Percentiles rank a stretch among this genome's conserved stretches.
phyloP scores from a whole-genome alignment of 2,888 invertebrate genomes.

The Chrysodeixis includens region DNA sequence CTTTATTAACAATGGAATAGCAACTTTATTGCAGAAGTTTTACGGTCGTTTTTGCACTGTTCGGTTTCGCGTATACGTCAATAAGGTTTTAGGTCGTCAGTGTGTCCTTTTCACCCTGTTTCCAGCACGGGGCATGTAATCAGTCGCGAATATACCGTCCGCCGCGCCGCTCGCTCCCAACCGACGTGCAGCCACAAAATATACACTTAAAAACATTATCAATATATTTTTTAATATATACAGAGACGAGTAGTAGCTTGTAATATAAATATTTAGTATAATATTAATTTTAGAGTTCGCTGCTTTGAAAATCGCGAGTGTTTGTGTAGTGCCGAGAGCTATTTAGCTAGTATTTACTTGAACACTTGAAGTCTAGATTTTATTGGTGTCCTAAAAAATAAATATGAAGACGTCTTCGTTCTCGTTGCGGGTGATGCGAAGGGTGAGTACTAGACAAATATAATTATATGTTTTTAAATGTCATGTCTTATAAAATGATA shows the following conservation, averaged over 20 bases:
- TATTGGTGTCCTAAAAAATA: conserved; percentile 70
- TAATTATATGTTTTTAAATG: conserved; percentile 21
- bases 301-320: conserved; percentile 56
- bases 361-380: conserved; percentile 49
- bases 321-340: conserved; percentile 52
- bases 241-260: conserved; percentile 34
- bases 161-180: conserved; percentile 74
- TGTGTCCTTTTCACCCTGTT: conserved; percentile 87
- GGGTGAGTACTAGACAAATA: conserved; percentile 90
- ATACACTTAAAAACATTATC: conserved; percentile 56
- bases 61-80: conserved; percentile 61
- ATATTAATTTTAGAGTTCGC: neutral
- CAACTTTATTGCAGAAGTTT: neutral
- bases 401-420: conserved; percentile 94
- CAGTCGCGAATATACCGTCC: conserved; percentile 87
- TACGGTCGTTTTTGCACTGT: conserved; percentile 56
- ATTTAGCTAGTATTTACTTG: conserved; percentile 11
- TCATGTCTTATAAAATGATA: neutral
- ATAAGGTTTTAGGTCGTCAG: conserved; percentile 57
- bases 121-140: conserved; percentile 78
- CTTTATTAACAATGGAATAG: conserved; percentile 49
- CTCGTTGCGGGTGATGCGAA: conserved; percentile 93
- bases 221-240: conserved; percentile 49
- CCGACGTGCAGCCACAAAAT: conserved; percentile 58
- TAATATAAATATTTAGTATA: conserved; percentile 41